Evolutionary conservation across 2,888 invertebrate genomes (phyloP).

Genomic region (Glaucopsyche alexis): DNA sequence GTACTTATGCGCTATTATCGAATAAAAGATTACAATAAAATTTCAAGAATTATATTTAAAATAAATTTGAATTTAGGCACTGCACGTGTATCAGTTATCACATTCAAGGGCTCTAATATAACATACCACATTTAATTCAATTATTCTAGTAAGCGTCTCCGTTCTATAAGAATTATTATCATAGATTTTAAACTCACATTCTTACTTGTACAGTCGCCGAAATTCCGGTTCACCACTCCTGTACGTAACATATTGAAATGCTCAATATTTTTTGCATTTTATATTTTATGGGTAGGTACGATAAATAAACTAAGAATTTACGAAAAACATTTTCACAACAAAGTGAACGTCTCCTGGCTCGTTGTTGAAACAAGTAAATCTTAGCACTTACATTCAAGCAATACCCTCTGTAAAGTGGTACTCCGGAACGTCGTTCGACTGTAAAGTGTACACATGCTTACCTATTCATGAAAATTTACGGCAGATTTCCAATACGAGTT

Average conservation of each 20-base stretch:
- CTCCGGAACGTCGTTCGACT: background rate
- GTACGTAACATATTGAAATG: too few relatives aligned
- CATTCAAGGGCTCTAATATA: conserved; percentile 65
- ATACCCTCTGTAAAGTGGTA: background rate
- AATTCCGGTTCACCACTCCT: background rate
- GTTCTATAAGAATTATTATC: conserved; percentile 72
- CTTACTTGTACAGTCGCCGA: conserved; percentile 30
- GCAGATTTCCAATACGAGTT: conserved; percentile 6
- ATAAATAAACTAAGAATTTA: background rate
- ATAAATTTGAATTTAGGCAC: conserved; percentile 76
- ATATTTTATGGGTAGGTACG: too few relatives aligned
- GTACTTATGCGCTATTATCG: conserved; percentile 44
- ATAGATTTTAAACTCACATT: conserved; percentile 48
- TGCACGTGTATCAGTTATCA: conserved; percentile 75
- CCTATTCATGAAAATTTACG: conserved; percentile 32
- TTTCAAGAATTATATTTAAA: conserved; percentile 50
- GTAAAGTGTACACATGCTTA: conserved; percentile 31
- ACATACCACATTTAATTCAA: conserved; percentile 59
- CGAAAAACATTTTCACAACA: background rate
- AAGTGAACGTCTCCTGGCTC: background rate
- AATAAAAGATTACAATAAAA: conserved; percentile 41
- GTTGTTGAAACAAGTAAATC: background rate
- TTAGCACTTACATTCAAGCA: background rate
- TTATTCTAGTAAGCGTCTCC: conserved; percentile 77
- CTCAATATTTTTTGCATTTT: too few relatives aligned